Evolutionary conservation across 2,113 vertebrate genomes (phyloP).

Genomic region (Pygoscelis antarcticus): DNA sequence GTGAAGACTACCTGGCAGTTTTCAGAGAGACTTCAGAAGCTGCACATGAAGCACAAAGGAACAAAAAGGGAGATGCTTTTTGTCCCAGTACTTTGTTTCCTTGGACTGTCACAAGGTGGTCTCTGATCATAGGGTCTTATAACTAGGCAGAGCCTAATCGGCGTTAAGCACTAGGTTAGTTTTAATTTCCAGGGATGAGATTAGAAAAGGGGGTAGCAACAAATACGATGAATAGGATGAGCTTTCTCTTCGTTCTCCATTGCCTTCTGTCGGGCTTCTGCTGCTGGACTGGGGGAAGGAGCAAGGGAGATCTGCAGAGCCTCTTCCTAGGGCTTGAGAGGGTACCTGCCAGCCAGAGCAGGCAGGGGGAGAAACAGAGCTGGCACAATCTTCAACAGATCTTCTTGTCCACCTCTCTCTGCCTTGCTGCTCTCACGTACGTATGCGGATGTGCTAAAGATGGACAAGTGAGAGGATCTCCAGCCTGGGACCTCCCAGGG

Average conservation of each 20-base stretch:
- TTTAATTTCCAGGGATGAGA: background rate
- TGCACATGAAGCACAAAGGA: background rate
- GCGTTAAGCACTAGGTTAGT: background rate
- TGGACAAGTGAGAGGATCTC: background rate
- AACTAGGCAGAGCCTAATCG: background rate
- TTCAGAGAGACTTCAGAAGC: background rate
- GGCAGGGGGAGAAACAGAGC: background rate
- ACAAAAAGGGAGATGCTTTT: background rate
- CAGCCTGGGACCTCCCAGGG: background rate
- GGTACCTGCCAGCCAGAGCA: background rate
- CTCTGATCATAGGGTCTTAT: background rate
- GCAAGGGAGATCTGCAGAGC: background rate
- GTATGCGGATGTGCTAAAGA: fast-evolving
- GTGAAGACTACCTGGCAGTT: background rate
- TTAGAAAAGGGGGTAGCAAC: background rate
- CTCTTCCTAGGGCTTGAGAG: background rate
- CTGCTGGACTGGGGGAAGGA: background rate
- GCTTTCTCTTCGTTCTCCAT: background rate
- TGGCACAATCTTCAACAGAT: background rate
- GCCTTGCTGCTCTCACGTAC: fast-evolving
- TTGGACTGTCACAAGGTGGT: background rate
- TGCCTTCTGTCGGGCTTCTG: background rate
- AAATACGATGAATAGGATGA: background rate
- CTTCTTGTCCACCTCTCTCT: background rate
- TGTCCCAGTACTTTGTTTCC: background rate